A percentile compares a stretch with the other conserved stretches of the same genome.
phyloP scores from a whole-genome alignment of 2,888 invertebrate genomes.

The Pocota personata region DNA sequence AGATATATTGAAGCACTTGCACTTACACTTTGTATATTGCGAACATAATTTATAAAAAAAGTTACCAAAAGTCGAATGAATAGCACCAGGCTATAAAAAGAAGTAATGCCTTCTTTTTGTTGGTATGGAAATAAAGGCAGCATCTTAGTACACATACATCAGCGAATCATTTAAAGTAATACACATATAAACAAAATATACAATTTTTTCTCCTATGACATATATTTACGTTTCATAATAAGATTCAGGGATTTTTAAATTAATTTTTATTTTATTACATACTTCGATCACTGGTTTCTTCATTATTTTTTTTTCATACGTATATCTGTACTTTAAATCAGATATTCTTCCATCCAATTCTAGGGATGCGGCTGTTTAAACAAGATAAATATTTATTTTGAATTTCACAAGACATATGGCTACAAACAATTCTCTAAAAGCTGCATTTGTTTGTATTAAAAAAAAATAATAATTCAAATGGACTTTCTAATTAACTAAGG shows the following conservation, averaged over 20 bases:
- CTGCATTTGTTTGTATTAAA: conserved; percentile 15
- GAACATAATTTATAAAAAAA: no score
- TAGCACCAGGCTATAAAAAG: background rate
- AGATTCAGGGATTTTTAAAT: background rate
- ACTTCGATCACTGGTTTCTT: conserved; percentile 15
- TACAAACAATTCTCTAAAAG: conserved; percentile 27
- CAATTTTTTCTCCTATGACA: background rate
- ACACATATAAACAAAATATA: background rate
- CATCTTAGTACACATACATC: background rate
- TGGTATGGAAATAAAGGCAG: background rate
- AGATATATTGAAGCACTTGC: no score
- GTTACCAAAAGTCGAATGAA: background rate
- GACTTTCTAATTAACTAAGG: conserved; percentile 55
- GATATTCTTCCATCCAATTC: conserved; percentile 69
- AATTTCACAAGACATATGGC: conserved; percentile 28
- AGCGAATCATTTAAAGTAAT: background rate
- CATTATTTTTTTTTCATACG: background rate
- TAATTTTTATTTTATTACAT: background rate
- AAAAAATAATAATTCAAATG: conserved; percentile 40
- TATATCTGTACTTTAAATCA: conserved; percentile 64
- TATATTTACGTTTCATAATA: background rate
- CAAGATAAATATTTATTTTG: conserved; percentile 47
- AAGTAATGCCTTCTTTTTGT: background rate
- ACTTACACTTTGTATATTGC: no score
- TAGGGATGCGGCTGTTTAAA: conserved; percentile 69